Percentiles rank a stretch among this genome's conserved stretches.
These are phyloP conservation scores for Remorina albescens DNA, from an alignment of 2,797 vertebrate species.

Conservation along the genomic window DNA sequence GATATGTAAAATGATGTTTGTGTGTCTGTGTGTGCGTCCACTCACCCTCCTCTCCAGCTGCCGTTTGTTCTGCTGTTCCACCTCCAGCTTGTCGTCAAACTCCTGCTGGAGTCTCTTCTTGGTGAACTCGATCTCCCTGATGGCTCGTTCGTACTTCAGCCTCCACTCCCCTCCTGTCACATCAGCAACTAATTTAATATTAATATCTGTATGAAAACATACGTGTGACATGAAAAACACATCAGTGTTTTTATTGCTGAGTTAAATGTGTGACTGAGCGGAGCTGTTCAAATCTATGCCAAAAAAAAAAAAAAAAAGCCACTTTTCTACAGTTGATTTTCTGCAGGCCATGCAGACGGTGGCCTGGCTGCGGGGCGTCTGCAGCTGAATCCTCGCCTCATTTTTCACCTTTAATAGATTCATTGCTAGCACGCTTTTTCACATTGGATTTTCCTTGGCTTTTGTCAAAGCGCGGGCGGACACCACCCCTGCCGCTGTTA, in stretches of 20 bases:
- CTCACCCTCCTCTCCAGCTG: conserved; percentile 92
- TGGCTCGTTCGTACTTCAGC: conserved; percentile 93
- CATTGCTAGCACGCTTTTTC: conserved; percentile 46
- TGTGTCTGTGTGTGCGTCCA: background rate
- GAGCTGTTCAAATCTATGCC: conserved; percentile 15
- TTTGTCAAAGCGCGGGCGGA: conserved; percentile 44
- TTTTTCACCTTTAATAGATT: conserved; percentile 37
- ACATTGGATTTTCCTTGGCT: conserved; percentile 29
- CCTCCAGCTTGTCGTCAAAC: conserved; percentile 96
- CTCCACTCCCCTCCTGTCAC: conserved; percentile 96
- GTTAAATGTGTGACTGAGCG: too few relatives aligned
- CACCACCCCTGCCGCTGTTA: conserved; percentile 11
- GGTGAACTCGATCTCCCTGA: conserved; percentile 94
- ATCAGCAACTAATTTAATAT: too few relatives aligned
- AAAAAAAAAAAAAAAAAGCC: conserved; percentile 8
- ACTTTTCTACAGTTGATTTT: background rate
- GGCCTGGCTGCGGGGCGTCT: conserved; percentile 16
- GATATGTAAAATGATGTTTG: background rate
- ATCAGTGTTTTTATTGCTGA: too few relatives aligned
- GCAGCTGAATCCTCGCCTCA: conserved; percentile 7
- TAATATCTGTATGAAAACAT: too few relatives aligned
- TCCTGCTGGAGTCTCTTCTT: conserved; percentile 97
- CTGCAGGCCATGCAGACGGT: conserved; percentile 15
- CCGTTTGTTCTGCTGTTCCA: conserved; percentile 94
- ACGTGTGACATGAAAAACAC: background rate